phyloP scores from a whole-genome alignment of 1,140 invertebrate species.

The Grapholita molesta region DNA sequence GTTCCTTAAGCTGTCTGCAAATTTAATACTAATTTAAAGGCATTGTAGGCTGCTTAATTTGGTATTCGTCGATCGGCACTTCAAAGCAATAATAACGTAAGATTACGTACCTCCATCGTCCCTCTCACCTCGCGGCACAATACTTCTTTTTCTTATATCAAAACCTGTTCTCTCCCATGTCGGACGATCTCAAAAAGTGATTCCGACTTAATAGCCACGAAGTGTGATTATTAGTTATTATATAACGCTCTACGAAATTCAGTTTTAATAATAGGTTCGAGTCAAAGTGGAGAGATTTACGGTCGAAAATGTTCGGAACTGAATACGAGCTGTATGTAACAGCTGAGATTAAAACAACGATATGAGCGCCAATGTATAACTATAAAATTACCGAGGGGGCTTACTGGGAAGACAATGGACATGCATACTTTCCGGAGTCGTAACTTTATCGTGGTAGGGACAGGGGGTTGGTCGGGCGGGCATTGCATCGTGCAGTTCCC shows the following conservation, averaged over 20 bases:
- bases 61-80: slow-evolving; percentile 43
- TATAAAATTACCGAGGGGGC: background rate
- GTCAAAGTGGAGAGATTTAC: slow-evolving; percentile 26
- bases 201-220: slow-evolving; percentile 63
- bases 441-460: background rate
- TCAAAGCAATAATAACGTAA: slow-evolving; percentile 69
- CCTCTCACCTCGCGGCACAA: slow-evolving; percentile 43
- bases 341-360: background rate
- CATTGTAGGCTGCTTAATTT: slow-evolving; percentile 21
- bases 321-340: slow-evolving; percentile 5
- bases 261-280: slow-evolving; percentile 30
- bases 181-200: slow-evolving; percentile 59
- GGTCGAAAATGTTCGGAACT: slow-evolving; percentile 16
- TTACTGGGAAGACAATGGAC: background rate
- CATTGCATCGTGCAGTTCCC: slow-evolving; percentile 28
- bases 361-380: background rate
- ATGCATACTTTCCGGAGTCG: background rate
- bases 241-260: slow-evolving; percentile 46
- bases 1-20: too few species aligned
- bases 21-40: background rate
- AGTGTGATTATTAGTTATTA: slow-evolving; percentile 66
- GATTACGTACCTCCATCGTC: slow-evolving; percentile 54
- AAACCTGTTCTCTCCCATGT: slow-evolving; percentile 63
- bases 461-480: background rate
- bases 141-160: slow-evolving; percentile 54